Percentiles rank a stretch among this genome's conserved stretches.
Evolutionary conservation across 2,113 vertebrate species (phyloP).

Genomic region (Sitta europaea): DNA sequence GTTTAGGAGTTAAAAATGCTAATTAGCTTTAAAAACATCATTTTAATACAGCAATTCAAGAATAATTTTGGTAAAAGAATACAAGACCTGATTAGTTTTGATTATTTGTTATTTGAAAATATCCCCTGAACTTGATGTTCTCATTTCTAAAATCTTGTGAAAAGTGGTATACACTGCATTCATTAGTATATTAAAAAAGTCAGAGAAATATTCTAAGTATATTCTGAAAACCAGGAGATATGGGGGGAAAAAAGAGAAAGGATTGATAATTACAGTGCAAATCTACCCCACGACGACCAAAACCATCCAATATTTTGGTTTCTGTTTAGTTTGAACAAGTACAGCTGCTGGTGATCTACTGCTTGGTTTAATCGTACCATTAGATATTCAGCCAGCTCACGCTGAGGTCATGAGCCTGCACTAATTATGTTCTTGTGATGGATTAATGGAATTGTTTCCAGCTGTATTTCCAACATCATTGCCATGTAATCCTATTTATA

Average conservation of each 20-base stretch:
- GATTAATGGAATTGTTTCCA: neutral
- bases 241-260: neutral
- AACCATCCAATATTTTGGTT: neutral
- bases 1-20: neutral
- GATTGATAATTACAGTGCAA: neutral
- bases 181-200: neutral
- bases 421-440: neutral
- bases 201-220: neutral
- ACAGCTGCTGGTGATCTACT: neutral
- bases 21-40: neutral
- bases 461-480: neutral
- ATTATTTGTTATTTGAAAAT: neutral
- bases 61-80: neutral
- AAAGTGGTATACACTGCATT: neutral
- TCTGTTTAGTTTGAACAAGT: neutral
- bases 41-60: neutral
- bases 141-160: neutral
- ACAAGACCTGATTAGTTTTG: neutral
- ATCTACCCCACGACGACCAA: neutral
- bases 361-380: neutral
- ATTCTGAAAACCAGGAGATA: neutral
- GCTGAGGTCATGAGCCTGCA: neutral
- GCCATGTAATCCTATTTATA: neutral
- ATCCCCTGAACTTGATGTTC: neutral
- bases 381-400: neutral